Base-by-base conservation (phyloP, 2,113 vertebrate genomes). In the Heterotilapia buettikoferi region DNA sequence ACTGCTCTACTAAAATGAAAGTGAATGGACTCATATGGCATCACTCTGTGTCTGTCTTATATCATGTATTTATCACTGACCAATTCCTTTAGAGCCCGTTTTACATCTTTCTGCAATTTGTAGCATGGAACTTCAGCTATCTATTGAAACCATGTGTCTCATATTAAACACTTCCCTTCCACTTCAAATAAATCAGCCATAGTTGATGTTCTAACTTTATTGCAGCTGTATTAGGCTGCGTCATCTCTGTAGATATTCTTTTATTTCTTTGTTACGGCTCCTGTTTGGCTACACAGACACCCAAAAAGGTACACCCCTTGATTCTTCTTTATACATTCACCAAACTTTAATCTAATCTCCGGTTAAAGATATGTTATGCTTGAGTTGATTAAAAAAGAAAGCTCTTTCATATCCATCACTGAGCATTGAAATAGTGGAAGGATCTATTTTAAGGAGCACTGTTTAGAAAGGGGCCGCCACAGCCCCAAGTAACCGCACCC, bases 121-220 rank as follows among this genome's bases (percentile, higher is more conserved):
- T 94, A 84, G 88, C 90, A 87, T 89, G 59, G 82, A 93, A 89
- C 92, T 90, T 94, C 82, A 89, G 88, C 92, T 96, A 96, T 96
- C 96, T 96, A 96, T 97, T 96, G 95, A 93, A 96, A 96, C 94
- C 96, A 97, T 94, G 90, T 96, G 96, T 93, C 91, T 91, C 89
- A 56, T 96, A 96, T 97, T 96, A 96, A 96, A 96, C 93, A 96
- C 94, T 96, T 97, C 96, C 96, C 92, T 92, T 96, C 92, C 93
- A 95, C 95, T 96, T 96, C 92, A 95, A 96, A 97, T 97, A 96
- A 96, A 96, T 96, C 96, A 96, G 90, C 92, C 91, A 36, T 92
- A 90, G 93, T 93, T 95, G 95, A 96, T 92, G 90, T 95, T 94
- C 86, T 86, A 86, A 93, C 92, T 96, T 96, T 95, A 95, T 96